A percentile compares a stretch with the other conserved stretches of the same genome.
phyloP scores from a whole-genome alignment of 2,113 vertebrate genomes.

The Pterocles burchelli region DNA sequence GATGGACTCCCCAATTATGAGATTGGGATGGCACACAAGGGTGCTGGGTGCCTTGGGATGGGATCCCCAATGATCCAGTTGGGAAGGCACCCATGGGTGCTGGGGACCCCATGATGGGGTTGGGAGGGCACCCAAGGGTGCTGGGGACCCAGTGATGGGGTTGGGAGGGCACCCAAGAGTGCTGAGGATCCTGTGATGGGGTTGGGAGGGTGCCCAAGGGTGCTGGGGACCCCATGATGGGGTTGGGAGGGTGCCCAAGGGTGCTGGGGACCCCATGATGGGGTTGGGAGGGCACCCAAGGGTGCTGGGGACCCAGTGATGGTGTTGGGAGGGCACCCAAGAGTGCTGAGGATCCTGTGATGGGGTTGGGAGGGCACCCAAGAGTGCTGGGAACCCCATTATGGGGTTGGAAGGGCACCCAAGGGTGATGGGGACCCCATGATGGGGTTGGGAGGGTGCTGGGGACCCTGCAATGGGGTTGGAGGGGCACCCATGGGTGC shows the following conservation, averaged over 20 bases:
- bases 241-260: too few species aligned
- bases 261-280: too few species aligned
- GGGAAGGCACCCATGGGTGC: not conserved
- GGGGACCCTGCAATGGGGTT: too few species aligned
- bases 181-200: too few species aligned
- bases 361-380: not conserved
- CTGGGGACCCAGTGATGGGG: too few species aligned
- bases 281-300: not conserved
- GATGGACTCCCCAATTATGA: too few species aligned
- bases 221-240: not conserved
- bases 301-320: not conserved
- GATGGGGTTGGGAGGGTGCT: too few species aligned
- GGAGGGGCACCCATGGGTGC: too few species aligned
- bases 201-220: not conserved
- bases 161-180: not conserved
- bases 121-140: not conserved
- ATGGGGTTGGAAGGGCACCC: too few species aligned
- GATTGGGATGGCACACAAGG: not conserved
- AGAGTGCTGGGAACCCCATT: rapidly evolving
- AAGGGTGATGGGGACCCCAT: too few species aligned
- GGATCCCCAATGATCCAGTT: too few species aligned
- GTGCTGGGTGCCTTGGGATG: not conserved
- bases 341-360: not conserved
- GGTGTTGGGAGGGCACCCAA: too few species aligned
- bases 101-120: not conserved